A percentile compares a stretch with the other conserved stretches of the same genome.
These are phyloP conservation scores for Tinea semifulvella DNA, from an alignment of 2,888 invertebrate genomes.

Conservation along the genomic window DNA sequence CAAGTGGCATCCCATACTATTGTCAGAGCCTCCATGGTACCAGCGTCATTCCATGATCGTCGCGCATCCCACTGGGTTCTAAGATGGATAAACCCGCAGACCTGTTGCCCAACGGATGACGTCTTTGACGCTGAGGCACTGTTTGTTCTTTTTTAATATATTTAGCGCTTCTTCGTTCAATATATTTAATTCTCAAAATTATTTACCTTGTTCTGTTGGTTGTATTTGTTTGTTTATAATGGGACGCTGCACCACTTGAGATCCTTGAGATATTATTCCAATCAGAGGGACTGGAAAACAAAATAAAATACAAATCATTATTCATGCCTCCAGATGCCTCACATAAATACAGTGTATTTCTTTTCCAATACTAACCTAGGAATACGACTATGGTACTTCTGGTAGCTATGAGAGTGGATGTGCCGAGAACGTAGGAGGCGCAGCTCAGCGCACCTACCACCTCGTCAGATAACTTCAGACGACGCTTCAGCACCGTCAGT, in stretches of 20 bases:
- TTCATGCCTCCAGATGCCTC: too few relatives aligned
- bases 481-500: conserved; percentile 44
- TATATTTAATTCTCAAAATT: too few relatives aligned
- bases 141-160: not conserved
- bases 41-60: too few relatives aligned
- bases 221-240: conserved; percentile 54
- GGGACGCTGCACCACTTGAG: conserved; percentile 59
- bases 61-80: too few relatives aligned
- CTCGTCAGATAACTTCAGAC: conserved; percentile 42
- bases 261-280: conserved; percentile 55
- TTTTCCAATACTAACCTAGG: conserved; percentile 36
- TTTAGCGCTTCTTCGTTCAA: not conserved
- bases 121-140: not conserved
- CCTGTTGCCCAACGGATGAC: too few relatives aligned
- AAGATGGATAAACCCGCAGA: too few relatives aligned
- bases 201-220: conserved; percentile 55
- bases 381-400: conserved; percentile 40
- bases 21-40: too few relatives aligned
- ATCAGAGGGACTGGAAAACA: conserved; percentile 47
- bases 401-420: conserved; percentile 42
- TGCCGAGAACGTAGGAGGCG: conserved; percentile 40
- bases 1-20: too few relatives aligned
- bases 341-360: too few relatives aligned
- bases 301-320: conserved; percentile 19
- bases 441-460: conserved; percentile 50